Evolutionary conservation across 2,888 invertebrate species (phyloP), one percentile per base, ranked within the genome.

Genomic region (Dorcus parallelipipedus): DNA sequence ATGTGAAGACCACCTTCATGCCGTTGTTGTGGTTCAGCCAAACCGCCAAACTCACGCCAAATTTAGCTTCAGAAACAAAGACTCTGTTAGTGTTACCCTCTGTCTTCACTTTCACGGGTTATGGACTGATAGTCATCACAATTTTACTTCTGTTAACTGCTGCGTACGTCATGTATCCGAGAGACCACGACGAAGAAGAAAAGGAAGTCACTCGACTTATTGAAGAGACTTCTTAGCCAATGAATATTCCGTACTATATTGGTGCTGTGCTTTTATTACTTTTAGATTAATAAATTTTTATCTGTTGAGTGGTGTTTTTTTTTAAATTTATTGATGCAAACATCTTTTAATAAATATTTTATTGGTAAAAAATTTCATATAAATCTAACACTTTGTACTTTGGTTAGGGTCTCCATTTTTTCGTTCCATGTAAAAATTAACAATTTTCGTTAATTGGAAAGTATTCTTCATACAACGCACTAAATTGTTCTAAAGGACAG

Each of bases 21-120:
- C 92, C 92, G 2, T 84, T 88, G 80, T 79, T 92, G 71, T 91
- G 90, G 89, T 92, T 93, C 78, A 81, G 82, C 1, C 90, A 92
- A 76, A 81, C 83, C 64, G 85, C 87, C 48, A 71, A 76, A 49
- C 74, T 87, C 7, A 84, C 85, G 42, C 76, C 82, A 3, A 79
- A 84, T 26, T 82, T 87, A 66, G 85, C 88, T 0, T 67, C 68
- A 1, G 65, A 81, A 73, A 81, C 86, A 0, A 81, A 83, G 56
- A 67, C 81, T 3, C 76, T 87, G 1, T 72, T 86, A n/a, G 73
- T 80, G 7, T 64, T 86, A 51, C 80, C 84, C 0, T 73, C 78
- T 53, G 77, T 83, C 59, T 81, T 85, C 45, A 78, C 79, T 0
- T 84, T 84, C 65, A 82, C 81, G 0, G 79, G 84, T 5, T 84